Evolutionary conservation across 2,797 vertebrate genomes (phyloP), one percentile per base, ranked within the genome.

Genomic region (Melanotaenia boesemani): DNA sequence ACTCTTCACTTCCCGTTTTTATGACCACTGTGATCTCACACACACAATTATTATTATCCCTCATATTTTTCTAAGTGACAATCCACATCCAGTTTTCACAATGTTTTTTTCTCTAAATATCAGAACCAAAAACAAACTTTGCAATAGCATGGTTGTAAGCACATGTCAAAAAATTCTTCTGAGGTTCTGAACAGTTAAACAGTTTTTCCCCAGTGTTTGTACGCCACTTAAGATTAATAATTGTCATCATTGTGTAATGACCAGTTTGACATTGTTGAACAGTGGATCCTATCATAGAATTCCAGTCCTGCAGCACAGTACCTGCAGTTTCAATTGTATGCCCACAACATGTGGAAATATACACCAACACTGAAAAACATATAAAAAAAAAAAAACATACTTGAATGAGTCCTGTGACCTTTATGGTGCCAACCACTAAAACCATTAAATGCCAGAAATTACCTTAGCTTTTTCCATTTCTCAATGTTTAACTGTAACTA

Each of bases 251-350:
- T 26, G n/a, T 44, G 26, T 52, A 65, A 76, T 37, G 75, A 60
- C 9, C 52, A 54, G 39, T 66, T 54, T 84, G 82, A 86, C 83
- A 77, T 76, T 84, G 81, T 81, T 73, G 15, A 79, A 70, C 32
- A 78, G 32, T 32, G 69, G 61, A 82, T 60, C 37, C 9, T 9
- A 70, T 80, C 37, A 79, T 70, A 59, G 18, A 60, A 72, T 36
- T 56, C 26, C 59, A 30, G 70, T 32, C 68, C 74, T 55, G 63
- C 70, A 76, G 82, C 66, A 12, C 57, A 76, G 63, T 68, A 16
- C 55, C 28, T 72, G 28, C 59, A 34, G 44, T 74, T 76, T 71
- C 41, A 80, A 82, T 32, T 32, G 44, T 44, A 70, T 52, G 32
- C 22, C 50, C n/a, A 68, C 39, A 55, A 56, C 80, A 76, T 60